phyloP scores from a whole-genome alignment of 2,888 invertebrate genomes.

The Ptilodon capucinus region DNA sequence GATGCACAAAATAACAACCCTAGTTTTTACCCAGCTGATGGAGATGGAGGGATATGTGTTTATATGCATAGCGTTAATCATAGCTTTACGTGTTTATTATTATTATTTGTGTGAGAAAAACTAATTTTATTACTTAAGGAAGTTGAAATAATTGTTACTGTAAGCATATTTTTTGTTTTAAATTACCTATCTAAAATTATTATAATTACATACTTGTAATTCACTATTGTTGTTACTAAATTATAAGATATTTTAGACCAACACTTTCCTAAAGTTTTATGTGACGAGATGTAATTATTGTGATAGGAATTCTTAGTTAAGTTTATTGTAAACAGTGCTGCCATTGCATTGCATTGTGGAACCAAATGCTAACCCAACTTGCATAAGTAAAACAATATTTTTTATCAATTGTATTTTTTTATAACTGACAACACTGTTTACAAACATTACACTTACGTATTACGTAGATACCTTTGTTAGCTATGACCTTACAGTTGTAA shows the following conservation, averaged over 20 bases:
- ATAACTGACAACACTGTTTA: not conserved
- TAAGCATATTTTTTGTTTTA: not conserved
- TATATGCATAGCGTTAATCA: too few species aligned
- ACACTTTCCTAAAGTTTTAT: not conserved
- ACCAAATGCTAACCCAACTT: too few species aligned
- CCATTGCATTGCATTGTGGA: too few species aligned
- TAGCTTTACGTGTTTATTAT: not conserved
- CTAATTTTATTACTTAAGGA: constrained; percentile 20
- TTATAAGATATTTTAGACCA: not conserved
- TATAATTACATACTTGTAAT: too few species aligned
- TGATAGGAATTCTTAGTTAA: not conserved
- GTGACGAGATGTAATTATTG: not conserved
- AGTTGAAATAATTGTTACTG: constrained; percentile 2
- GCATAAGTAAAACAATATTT: too few species aligned
- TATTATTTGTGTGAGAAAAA: constrained; percentile 14
- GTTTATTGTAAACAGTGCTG: not conserved
- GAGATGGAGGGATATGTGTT: too few species aligned
- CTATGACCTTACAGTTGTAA: constrained; percentile 54
- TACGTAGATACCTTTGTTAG: constrained; percentile 25
- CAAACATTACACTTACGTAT: not conserved
- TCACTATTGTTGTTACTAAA: not conserved
- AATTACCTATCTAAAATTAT: not conserved
- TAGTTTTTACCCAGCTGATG: too few species aligned
- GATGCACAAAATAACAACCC: too few species aligned
- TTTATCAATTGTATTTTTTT: not conserved